phyloP scores from a whole-genome alignment of 2,797 vertebrate species.

The Monodelphis domestica region DNA sequence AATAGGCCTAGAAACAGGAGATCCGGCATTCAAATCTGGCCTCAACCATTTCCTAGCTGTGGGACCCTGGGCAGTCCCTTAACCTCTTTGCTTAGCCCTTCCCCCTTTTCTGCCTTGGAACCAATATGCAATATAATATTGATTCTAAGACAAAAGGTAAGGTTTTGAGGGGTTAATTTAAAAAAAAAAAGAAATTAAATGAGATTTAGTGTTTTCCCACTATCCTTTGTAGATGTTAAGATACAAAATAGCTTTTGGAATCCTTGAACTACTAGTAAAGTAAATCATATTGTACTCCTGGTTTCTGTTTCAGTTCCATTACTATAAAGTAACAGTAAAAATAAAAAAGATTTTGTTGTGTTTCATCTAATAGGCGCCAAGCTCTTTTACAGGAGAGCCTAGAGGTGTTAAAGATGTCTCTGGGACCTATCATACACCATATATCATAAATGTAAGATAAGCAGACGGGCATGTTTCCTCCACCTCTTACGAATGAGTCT shows the following conservation, averaged over 20 bases:
- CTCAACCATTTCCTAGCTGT: no score
- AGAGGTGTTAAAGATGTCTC: not conserved
- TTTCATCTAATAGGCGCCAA: not conserved
- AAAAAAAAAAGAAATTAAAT: not conserved
- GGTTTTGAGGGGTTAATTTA: no score
- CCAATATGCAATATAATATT: no score
- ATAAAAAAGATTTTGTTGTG: not conserved
- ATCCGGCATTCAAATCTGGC: no score
- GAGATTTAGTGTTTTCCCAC: not conserved
- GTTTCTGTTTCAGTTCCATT: not conserved
- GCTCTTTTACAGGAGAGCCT: not conserved
- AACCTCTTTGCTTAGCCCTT: no score
- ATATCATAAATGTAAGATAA: not conserved
- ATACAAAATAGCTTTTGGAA: not conserved
- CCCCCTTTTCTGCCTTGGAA: no score
- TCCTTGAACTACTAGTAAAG: not conserved
- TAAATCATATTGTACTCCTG: not conserved
- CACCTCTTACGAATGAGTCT: not conserved
- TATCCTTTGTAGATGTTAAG: not conserved
- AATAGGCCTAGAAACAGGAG: no score
- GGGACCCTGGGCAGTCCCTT: no score
- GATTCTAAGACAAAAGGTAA: no score
- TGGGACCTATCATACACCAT: not conserved
- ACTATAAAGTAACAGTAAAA: not conserved
- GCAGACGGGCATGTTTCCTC: not conserved